These are phyloP conservation scores for Pomatorhinus ruficollis DNA, from an alignment of 2,113 vertebrate species.

Conservation along the genomic window DNA sequence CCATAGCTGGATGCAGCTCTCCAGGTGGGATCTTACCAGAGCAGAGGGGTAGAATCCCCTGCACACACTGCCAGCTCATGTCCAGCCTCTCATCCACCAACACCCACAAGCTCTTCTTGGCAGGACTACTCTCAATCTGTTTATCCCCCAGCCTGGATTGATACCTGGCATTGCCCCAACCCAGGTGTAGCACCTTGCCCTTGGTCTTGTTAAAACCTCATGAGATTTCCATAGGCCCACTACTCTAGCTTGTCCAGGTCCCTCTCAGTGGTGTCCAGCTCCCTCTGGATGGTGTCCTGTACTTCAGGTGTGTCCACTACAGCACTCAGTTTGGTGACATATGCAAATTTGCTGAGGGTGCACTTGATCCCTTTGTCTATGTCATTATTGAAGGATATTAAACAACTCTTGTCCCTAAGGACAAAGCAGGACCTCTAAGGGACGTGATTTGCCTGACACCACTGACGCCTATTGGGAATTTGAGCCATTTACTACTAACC, in stretches of 20 bases:
- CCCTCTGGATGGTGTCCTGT: not conserved
- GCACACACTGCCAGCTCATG: no score
- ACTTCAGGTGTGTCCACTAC: accelerated
- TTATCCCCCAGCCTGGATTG: not conserved
- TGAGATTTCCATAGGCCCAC: not conserved
- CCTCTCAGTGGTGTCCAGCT: not conserved
- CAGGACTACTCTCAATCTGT: not conserved
- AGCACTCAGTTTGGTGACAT: not conserved
- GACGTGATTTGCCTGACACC: not conserved
- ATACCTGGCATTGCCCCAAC: not conserved
- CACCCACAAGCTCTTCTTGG: not conserved
- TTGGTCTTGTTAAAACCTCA: not conserved
- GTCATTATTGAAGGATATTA: not conserved
- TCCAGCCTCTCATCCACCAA: not conserved
- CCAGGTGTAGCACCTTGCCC: not conserved
- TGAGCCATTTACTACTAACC: not conserved
- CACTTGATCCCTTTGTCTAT: not conserved
- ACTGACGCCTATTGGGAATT: not conserved
- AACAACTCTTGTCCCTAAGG: not conserved
- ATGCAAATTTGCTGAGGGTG: not conserved
- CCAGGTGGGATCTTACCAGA: no score
- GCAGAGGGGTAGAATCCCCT: not conserved
- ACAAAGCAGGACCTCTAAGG: not conserved
- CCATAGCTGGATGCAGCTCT: not conserved
- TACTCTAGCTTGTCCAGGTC: not conserved